These are phyloP conservation scores for Drosophila yooni DNA, from an alignment of 2,888 invertebrate species.

Conservation along the genomic window DNA sequence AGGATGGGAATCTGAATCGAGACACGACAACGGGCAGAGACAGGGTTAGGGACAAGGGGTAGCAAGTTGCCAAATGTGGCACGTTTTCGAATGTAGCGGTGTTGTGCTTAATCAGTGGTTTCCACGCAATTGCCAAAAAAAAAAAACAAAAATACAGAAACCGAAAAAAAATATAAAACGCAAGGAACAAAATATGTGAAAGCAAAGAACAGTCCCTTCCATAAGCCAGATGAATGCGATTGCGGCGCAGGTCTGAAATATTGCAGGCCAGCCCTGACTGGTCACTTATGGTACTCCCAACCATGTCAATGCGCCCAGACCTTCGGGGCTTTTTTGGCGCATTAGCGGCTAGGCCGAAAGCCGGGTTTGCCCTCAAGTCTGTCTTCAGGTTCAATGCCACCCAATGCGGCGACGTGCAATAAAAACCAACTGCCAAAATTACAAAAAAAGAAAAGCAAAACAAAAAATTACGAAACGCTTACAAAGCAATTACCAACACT, in stretches of 20 bases:
- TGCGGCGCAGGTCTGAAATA: slow-evolving; percentile 29
- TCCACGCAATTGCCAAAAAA: slow-evolving; percentile 72
- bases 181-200: slow-evolving; percentile 66
- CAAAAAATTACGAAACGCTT: slow-evolving; percentile 52
- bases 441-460: slow-evolving; percentile 14
- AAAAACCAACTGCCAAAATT: slow-evolving; percentile 74
- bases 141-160: slow-evolving; percentile 7
- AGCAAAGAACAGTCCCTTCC: slow-evolving; percentile 72
- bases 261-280: slow-evolving; percentile 15
- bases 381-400: slow-evolving; percentile 68
- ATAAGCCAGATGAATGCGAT: slow-evolving; percentile 56
- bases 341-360: slow-evolving; percentile 65
- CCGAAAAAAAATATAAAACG: slow-evolving; percentile 24
- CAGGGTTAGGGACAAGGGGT: slow-evolving; percentile 19
- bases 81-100: slow-evolving; percentile 73
- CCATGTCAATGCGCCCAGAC: slow-evolving; percentile 32
- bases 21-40: slow-evolving; percentile 35
- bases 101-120: slow-evolving; percentile 76
- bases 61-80: slow-evolving; percentile 72
- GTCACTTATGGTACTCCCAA: slow-evolving; percentile 11
- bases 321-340: slow-evolving; percentile 71
- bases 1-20: slow-evolving; percentile 57
- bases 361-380: slow-evolving; percentile 10
- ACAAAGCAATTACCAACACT: slow-evolving; percentile 75
- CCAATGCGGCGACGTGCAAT: slow-evolving; percentile 68